Conservation (phyloP, 2,113 vertebrate species). For the Podarcis raffonei region DNA sequence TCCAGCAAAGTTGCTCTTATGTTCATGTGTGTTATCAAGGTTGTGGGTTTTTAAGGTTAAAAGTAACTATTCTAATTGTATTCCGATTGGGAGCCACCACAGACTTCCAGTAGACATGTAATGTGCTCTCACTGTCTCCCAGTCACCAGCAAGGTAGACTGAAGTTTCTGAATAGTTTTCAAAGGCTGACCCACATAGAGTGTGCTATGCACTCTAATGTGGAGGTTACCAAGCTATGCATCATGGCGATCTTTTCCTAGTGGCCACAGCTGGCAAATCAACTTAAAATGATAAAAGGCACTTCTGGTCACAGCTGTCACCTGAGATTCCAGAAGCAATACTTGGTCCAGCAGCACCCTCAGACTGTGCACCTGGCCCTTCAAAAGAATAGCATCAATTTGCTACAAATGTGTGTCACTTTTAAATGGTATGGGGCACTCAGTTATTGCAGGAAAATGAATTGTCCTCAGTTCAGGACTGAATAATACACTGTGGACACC, state of each 20-base stretch:
- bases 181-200: background rate
- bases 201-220: background rate
- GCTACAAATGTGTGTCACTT: background rate
- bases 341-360: background rate
- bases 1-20: background rate
- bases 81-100: background rate
- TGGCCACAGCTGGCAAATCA: background rate
- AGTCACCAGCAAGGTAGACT: background rate
- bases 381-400: background rate
- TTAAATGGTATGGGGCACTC: background rate
- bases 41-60: background rate
- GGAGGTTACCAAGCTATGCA: background rate
- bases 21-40: background rate
- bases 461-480: background rate
- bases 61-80: background rate
- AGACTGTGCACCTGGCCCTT: background rate
- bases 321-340: background rate
- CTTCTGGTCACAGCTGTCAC: background rate
- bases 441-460: background rate
- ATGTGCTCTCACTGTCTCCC: background rate
- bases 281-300: background rate
- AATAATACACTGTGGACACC: background rate
- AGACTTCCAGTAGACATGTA: background rate
- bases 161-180: background rate
- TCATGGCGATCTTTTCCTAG: background rate